Evolutionary conservation across 2,113 vertebrate genomes (phyloP).

Genomic region (Mungos mungo): DNA sequence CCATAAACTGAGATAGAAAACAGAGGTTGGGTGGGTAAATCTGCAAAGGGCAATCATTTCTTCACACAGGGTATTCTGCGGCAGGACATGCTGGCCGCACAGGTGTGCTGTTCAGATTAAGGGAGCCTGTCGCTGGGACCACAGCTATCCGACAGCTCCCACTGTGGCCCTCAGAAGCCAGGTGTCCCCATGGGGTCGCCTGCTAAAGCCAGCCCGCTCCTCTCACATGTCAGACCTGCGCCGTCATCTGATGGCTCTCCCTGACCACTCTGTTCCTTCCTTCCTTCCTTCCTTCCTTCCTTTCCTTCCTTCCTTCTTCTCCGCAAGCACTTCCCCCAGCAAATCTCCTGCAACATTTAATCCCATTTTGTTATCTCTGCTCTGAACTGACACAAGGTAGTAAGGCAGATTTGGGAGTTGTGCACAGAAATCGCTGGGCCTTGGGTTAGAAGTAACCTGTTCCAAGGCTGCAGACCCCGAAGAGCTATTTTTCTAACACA

Average conservation of each 20-base stretch:
- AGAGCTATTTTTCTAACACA: background rate
- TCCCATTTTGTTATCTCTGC: background rate
- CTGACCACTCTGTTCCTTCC: background rate
- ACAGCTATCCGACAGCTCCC: background rate
- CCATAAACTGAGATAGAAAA: background rate
- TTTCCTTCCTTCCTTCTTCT: background rate
- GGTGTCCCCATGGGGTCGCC: background rate
- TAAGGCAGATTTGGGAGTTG: background rate
- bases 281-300: background rate
- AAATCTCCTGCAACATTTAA: background rate
- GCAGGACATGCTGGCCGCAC: background rate
- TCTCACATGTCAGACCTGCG: background rate
- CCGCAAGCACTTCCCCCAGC: background rate
- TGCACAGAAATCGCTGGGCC: background rate
- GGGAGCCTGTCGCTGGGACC: background rate
- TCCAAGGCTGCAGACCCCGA: background rate
- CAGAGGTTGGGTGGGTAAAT: background rate
- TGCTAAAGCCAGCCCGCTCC: background rate
- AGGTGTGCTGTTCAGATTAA: background rate
- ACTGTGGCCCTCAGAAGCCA: background rate
- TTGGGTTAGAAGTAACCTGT: background rate
- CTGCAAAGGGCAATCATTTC: background rate
- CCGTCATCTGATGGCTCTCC: background rate
- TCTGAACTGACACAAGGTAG: background rate
- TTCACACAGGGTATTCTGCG: background rate